phyloP scores from a whole-genome alignment of 2,888 invertebrate genomes.

The Drosophila neutralis region DNA sequence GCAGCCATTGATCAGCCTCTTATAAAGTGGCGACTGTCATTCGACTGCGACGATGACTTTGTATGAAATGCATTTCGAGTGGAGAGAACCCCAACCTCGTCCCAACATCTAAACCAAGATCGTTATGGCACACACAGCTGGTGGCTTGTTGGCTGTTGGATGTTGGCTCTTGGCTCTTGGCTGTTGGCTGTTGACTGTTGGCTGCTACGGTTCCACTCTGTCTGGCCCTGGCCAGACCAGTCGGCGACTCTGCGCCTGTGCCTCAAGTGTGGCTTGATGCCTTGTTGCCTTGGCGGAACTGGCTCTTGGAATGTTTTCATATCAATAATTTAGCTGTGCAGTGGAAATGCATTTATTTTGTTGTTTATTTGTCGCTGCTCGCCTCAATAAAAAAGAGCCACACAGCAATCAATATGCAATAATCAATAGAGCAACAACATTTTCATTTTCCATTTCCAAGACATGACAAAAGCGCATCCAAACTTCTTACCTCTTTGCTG shows the following conservation, averaged over 20 bases:
- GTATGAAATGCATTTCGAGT: constrained; percentile 75
- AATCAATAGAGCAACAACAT: constrained; percentile 79
- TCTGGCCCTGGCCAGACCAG: constrained; percentile 78
- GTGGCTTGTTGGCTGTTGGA: constrained; percentile 34
- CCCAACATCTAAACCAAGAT: constrained; percentile 36
- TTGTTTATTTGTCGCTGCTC: constrained; percentile 70
- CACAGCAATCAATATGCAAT: constrained; percentile 78
- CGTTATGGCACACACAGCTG: constrained; percentile 64
- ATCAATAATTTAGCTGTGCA: constrained; percentile 56
- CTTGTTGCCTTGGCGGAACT: constrained; percentile 9
- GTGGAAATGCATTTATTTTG: constrained; percentile 52
- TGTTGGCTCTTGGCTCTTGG: background rate
- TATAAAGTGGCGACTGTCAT: constrained; percentile 80
- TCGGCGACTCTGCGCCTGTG: constrained; percentile 62
- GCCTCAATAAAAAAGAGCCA: constrained; percentile 75
- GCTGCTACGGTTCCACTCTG: constrained; percentile 72
- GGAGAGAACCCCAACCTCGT: constrained; percentile 40
- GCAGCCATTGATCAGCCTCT: constrained; percentile 79
- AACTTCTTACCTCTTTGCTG: constrained; percentile 66
- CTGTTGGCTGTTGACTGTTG: constrained; percentile 66
- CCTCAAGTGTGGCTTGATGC: constrained; percentile 23
- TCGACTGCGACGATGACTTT: constrained; percentile 72
- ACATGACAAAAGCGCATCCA: constrained; percentile 78
- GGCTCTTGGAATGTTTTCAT: constrained; percentile 66
- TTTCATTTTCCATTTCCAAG: constrained; percentile 70